Evolutionary conservation across 2,113 vertebrate genomes (phyloP).

Genomic region (Emydura subglobosa): DNA sequence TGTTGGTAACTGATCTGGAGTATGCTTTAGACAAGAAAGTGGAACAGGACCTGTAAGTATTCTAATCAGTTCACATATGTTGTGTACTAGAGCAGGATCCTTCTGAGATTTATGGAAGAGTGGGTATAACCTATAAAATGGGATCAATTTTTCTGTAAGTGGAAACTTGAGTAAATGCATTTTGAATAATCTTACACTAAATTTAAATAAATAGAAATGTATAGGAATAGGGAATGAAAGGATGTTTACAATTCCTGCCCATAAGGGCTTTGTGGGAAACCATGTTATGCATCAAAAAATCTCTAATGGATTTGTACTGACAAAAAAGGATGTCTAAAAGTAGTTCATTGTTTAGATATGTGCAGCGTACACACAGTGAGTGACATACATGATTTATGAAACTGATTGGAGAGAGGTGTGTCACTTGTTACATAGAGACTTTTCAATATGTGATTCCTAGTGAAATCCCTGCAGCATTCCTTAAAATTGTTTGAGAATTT

Average conservation of each 20-base stretch:
- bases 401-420: neutral
- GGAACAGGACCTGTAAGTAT: conserved; percentile 98
- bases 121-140: neutral
- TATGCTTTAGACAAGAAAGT: conserved; percentile 99
- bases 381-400: neutral
- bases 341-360: neutral
- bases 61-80: neutral
- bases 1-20: conserved; percentile 98
- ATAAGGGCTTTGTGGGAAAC: neutral
- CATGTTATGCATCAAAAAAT: neutral
- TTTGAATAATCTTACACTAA: neutral
- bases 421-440: neutral
- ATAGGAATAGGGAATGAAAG: neutral
- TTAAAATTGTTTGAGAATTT: neutral
- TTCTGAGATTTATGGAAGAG: neutral
- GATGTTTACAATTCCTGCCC: neutral
- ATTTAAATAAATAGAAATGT: neutral
- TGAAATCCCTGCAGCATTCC: neutral
- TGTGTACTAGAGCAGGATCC: conserved; percentile 28
- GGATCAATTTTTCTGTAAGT: neutral
- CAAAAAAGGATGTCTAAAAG: neutral
- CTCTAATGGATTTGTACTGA: neutral
- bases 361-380: neutral
- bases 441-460: neutral
- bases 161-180: neutral